Evolutionary conservation across 2,888 invertebrate species (phyloP), one percentile per base, ranked within the genome.

Genomic region (Euproctis similis): DNA sequence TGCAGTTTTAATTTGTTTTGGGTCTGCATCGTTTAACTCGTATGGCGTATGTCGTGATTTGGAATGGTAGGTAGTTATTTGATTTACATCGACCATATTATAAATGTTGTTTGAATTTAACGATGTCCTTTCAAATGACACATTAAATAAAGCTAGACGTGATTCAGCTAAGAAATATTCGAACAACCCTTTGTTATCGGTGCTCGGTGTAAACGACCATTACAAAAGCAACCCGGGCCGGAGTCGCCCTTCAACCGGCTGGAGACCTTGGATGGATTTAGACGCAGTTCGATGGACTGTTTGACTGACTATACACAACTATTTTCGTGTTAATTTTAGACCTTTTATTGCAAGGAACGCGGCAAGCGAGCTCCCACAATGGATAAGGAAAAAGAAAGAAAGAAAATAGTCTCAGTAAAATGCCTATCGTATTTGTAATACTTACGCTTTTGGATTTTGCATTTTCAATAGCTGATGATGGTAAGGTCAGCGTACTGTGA

Each of bases 211-310:
- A 65, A 81, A 82, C 67, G 80, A 80, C 77, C 78, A 68, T 59
- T 57, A 67, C 66, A 69, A 69, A 70, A 63, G 63, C 74, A 59
- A 65, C 56, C 72, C 68, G 70, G 62, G 81, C 75, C 53, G 61
- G 63, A 71, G 81, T 80, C 82, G 81, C 81, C 82, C 81, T 81
- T 81, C 80, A 81, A 71, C 67, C 66, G 63, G 51, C 61, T 57
- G 62, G n/a, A 76, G 80, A 77, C 82, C 82, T 82, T 81, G 82
- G 77, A 69, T 81, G 77, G 66, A 78, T 81, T 78, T 84, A 84
- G 81, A 63, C 65, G 65, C 73, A 60, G 82, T 82, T 78, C 80
- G 81, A 70, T 53, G 74, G 74, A 80, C 81, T 75, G 64, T 45
- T 48, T 21, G 61, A n/a, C n/a, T n/a, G 63, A 60, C 65, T 55